A percentile compares a stretch with the other conserved stretches of the same genome.
These are phyloP conservation scores for Andrena hattorfiana DNA, from an alignment of 2,888 invertebrate species.

Conservation along the genomic window DNA sequence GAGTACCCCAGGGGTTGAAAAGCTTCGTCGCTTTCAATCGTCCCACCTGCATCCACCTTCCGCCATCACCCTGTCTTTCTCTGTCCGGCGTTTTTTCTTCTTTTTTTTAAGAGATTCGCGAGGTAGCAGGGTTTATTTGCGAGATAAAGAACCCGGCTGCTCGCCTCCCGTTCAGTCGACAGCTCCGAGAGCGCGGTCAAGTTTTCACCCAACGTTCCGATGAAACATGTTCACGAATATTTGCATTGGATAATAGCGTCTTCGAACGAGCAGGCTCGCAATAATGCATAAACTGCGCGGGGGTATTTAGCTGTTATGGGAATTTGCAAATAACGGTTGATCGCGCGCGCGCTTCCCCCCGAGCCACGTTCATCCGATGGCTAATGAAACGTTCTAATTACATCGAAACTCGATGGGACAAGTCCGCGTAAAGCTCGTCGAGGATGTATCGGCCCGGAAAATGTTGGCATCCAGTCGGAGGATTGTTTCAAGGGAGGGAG, in stretches of 20 bases:
- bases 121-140: slow-evolving; percentile 3
- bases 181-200: not conserved
- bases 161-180: not conserved
- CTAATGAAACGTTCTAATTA: slow-evolving; percentile 11
- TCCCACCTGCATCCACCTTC: not conserved
- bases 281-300: not conserved
- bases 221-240: not conserved
- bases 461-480: slow-evolving; percentile 37
- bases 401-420: not conserved
- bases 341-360: not conserved
- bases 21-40: slow-evolving; percentile 39
- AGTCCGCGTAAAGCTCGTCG: not conserved
- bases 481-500: slow-evolving; percentile 38
- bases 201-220: slow-evolving; percentile 16
- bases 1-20: slow-evolving; percentile 42
- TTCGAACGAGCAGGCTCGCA: not conserved
- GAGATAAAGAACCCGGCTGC: slow-evolving; percentile 7
- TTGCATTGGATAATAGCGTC: not conserved
- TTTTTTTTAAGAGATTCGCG: not conserved
- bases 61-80: slow-evolving; percentile 5
- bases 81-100: not conserved
- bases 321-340: not conserved
- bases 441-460: slow-evolving; percentile 21
- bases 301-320: not conserved
- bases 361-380: not conserved